Percentiles rank a stretch among this genome's conserved stretches.
Conservation (phyloP, 2,797 vertebrate genomes). For the Megalops cyprinoides region DNA sequence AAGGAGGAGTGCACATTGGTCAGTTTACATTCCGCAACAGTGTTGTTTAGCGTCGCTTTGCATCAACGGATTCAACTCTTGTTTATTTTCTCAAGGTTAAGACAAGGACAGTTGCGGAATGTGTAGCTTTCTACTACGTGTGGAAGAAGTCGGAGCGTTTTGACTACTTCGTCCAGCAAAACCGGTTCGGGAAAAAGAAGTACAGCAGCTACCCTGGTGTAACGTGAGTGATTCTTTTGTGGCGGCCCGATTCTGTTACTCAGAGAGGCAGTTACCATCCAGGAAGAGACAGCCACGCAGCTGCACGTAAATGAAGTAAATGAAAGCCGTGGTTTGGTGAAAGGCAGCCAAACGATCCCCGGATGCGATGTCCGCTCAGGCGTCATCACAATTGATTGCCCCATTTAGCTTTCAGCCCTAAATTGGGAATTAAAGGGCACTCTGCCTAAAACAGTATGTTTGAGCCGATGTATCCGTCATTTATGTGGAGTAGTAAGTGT, state of each 20-base stretch:
- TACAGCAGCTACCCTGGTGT: conserved; percentile 96
- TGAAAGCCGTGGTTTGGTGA: no score
- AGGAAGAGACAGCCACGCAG: background rate
- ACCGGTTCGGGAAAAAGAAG: conserved; percentile 95
- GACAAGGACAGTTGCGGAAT: conserved; percentile 92
- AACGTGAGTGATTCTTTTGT: conserved; percentile 83
- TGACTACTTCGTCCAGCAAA: conserved; percentile 95
- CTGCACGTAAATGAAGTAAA: no score
- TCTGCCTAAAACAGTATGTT: no score
- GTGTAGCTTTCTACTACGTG: conserved; percentile 98
- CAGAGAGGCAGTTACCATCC: background rate
- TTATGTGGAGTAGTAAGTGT: no score
- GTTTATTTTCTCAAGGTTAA: conserved; percentile 75
- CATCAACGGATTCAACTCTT: background rate
- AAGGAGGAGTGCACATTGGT: no score
- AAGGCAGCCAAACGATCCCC: no score
- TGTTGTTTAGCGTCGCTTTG: background rate
- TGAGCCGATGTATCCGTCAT: no score
- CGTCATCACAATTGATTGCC: no score
- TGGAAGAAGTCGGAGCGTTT: conserved; percentile 99
- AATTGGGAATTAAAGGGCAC: no score
- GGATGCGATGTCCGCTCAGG: no score
- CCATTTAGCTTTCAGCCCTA: no score
- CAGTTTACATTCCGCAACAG: no score
- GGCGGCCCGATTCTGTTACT: background rate